Evolutionary conservation across 2,888 invertebrate genomes (phyloP), one percentile per base, ranked within the genome.

Genomic region (Drosophila koepferae): DNA sequence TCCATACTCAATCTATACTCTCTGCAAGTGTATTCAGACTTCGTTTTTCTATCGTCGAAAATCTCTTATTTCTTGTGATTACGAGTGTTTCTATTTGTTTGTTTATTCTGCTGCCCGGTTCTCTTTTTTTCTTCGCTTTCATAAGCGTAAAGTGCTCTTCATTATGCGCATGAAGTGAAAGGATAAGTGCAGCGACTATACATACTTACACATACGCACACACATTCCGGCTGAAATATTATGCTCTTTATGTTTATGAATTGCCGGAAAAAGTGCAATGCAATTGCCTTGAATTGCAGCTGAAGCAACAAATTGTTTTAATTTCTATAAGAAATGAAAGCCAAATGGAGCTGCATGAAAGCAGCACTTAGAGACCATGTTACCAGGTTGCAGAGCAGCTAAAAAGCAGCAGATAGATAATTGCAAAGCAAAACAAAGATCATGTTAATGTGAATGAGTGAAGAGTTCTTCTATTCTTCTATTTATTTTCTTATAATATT

Each of bases 101-200:
- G 66, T 68, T 70, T 67, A 65, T 84, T 89, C 73, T 74, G 62
- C 41, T 75, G 81, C 67, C 67, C 65, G 59, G 2, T 3, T 71
- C 76, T 80, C 40, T 71, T 77, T 76, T 83, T 77, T 80, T 77
- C 80, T 74, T 78, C 73, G 84, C 86, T 84, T 91, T 90, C 80
- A 90, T 83, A 82, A 82, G 82, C 86, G 85, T 75, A 86, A 90
- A 91, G 89, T 90, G 91, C 91, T 83, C 89, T 89, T 89, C 91
- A 89, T 89, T 89, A 89, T 91, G 89, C 89, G 76, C 91, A 90
- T 89, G 82, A 91, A 91, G 81, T 89, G 90, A 90, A 91, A 89
- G 90, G 82, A 91, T 91, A 90, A 89, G 85, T 89, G 90, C 89
- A 89, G 72, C 75, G 75, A 77, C 73, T 80, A 78, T 40, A 71